Evolutionary conservation across 1,140 invertebrate genomes (phyloP), one percentile per base, ranked within the genome.

Genomic region (Meloidogyne floridensis): DNA sequence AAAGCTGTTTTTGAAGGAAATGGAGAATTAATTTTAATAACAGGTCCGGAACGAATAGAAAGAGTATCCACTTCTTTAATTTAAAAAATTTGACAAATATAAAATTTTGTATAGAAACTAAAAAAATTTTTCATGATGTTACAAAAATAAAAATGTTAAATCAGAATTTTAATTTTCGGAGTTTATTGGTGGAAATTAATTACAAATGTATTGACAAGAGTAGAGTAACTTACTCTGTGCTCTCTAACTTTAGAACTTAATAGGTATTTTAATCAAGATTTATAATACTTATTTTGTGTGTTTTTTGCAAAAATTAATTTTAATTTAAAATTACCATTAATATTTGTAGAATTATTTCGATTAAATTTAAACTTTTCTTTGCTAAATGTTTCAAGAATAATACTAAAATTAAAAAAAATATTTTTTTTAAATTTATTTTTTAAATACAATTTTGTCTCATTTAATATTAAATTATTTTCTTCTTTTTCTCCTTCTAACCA

Each of bases 21-120:
- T 20, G 75, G 75, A 69, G 8, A 18, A 20, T 43, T 54, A 3
- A 79, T 69, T 20, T 72, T 69, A 32, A 79, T 47, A 43, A 79
- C 11, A 18, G 77, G 77, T 5, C 43, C 53, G 9, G 77, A 79
- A 51, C 15, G 15, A 18, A 79, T 47, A 10, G 32, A n/a, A 69
- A 69, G n/a, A 65, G 59, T 65, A n/a, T n/a, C n/a, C 15, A n/a
- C n/a, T n/a, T 59, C 10, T 18, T 65, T 15, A 15, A n/a, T 65
- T n/a, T n/a, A n/a, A 65, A 47, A 32, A 32, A 32, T 32, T 32
- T 32, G 32, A 32, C 32, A 32, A 32, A 32, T 32, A 32, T 32
- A 32, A 32, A 32, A 32, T 32, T 32, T 32, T 32, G 32, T 32
- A 32, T 32, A 32, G 32, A 32, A 32, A 32, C 32, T 32, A 32